Evolutionary conservation across 2,797 vertebrate species (phyloP).

Genomic region (Nannoperca australis): DNA sequence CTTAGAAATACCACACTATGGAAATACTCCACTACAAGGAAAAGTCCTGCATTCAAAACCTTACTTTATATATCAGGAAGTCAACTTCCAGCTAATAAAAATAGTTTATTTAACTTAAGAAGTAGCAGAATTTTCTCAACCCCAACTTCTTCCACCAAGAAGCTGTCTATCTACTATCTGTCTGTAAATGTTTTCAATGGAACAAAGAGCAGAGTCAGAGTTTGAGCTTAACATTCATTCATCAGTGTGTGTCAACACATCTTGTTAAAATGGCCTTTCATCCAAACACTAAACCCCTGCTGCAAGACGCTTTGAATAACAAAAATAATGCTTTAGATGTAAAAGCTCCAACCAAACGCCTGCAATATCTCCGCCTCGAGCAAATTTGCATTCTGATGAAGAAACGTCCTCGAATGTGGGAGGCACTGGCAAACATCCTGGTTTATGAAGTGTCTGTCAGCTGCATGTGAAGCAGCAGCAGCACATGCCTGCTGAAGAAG

Average conservation of each 20-base stretch:
- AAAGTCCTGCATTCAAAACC: no score
- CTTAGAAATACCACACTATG: no score
- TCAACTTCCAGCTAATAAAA: no score
- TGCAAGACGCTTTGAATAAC: constrained; percentile 7
- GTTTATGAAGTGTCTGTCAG: constrained; percentile 70
- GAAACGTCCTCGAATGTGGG: constrained; percentile 71
- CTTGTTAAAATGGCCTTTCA: constrained; percentile 12
- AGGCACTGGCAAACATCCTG: constrained; percentile 77
- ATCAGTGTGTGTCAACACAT: background rate
- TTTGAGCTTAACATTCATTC: background rate
- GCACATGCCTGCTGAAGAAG: constrained; percentile 34
- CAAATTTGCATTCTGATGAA: constrained; percentile 72
- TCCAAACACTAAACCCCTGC: constrained; percentile 5
- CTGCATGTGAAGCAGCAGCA: constrained; percentile 43
- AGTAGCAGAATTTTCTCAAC: background rate
- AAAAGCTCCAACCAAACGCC: constrained; percentile 41
- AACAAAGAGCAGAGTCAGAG: constrained; percentile 27
- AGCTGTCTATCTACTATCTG: no score
- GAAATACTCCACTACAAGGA: no score
- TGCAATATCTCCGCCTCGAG: constrained; percentile 58
- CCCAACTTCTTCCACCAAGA: no score
- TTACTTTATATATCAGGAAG: no score
- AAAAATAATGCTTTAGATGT: constrained; percentile 6
- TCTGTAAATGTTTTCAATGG: background rate
- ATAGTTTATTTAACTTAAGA: background rate